Evolutionary conservation across 2,113 vertebrate species (phyloP), one percentile per base, ranked within the genome.

Genomic region (Sapayoa aenigma): DNA sequence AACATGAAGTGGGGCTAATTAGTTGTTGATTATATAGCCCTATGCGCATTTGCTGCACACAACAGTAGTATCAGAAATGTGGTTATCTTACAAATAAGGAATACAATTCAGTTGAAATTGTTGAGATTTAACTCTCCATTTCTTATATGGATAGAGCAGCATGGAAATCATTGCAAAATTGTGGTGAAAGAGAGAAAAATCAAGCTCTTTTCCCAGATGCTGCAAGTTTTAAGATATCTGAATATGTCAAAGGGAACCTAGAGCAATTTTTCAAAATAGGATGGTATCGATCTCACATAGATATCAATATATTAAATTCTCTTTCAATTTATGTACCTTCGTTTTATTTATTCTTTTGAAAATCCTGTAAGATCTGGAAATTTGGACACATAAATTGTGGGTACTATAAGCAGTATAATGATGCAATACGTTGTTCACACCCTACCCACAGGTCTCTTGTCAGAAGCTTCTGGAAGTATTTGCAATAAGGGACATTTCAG

Each of bases 1-100:
- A 97, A 98, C 97, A 97, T 97, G 95, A 98, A 98, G 96, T 97
- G 81, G 81, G 90, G 74, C 95, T 98, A 98, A 98, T 98, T 98
- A 97, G 95, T 97, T 96, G 95, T 93, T 97, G 97, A 98, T 97
- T 97, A 94, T 95, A 86, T 96, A 95, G 84, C 96, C 90, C 93
- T 97, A 80, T 75, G 71, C 95, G 93, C 96, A 94, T 91, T 98
- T 97, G 92, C 95, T 96, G 94, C 93, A 94, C 84, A 97, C n/a
- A 98, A 96, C 83, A 96, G 95, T 97, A 91, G 68, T 97, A 85
- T 97, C 92, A 93, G 89, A 96, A 97, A 97, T 87, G 73, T 80
- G 72, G 60, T 96, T 84, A 68, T 94, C 92, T 97, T 96, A 93
- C 89, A 97, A 97, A 92, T 81, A 93, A 84, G 89, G 60, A 94